Conservation (phyloP, 2,797 vertebrate species). For the Cottoperca gobio region DNA sequence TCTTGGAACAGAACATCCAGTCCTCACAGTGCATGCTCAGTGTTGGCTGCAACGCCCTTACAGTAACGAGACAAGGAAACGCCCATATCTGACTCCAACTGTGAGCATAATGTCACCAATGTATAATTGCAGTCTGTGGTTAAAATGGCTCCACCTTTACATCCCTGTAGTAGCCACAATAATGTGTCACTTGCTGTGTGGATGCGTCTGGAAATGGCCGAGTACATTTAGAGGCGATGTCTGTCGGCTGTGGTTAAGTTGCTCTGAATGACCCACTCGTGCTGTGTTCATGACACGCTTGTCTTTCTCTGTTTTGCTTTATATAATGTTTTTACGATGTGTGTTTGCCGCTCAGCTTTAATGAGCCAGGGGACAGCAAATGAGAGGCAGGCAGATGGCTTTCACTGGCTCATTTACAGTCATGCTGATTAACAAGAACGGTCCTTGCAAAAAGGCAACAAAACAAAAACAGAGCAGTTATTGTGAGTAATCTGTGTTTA, state of each 20-base stretch:
- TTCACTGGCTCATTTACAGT: conserved; percentile 2
- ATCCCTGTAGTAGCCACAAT: background rate
- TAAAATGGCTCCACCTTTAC: background rate
- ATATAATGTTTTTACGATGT: background rate
- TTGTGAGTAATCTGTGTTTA: background rate
- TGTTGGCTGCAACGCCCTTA: conserved; percentile 1
- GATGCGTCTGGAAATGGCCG: background rate
- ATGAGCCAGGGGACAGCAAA: background rate
- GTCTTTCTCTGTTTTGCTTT: background rate
- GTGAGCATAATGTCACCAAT: background rate
- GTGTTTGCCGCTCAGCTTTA: background rate
- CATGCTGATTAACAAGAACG: background rate
- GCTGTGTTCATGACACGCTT: conserved; percentile 6
- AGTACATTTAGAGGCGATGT: background rate
- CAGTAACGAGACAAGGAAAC: background rate
- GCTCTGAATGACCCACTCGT: background rate
- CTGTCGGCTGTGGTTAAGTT: background rate
- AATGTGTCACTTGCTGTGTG: background rate
- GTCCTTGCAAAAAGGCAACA: background rate
- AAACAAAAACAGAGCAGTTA: conserved; percentile 1
- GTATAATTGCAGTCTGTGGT: background rate
- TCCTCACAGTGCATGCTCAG: background rate
- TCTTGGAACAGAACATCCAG: background rate
- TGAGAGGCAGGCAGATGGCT: conserved; percentile 17
- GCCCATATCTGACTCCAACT: background rate